A percentile compares a stretch with the other conserved stretches of the same genome.
Evolutionary conservation across 2,113 vertebrate species (phyloP).

Genomic region (Dasyprocta punctata): DNA sequence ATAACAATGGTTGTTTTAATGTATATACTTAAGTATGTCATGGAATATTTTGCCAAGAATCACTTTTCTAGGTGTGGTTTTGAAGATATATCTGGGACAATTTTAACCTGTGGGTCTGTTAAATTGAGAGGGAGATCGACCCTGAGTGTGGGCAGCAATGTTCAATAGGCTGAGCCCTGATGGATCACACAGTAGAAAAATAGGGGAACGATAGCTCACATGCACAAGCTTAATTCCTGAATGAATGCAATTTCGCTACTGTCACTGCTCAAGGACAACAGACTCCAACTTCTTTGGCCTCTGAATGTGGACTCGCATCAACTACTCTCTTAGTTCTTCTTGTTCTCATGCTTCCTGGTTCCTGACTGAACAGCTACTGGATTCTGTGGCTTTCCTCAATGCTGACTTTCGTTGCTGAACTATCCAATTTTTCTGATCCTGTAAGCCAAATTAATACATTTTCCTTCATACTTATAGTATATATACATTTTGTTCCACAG

Average conservation of each 20-base stretch:
- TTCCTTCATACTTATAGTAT: neutral
- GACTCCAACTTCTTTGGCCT: neutral
- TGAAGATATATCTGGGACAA: neutral
- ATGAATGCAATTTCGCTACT: neutral
- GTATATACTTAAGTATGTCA: neutral
- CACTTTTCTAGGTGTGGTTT: neutral
- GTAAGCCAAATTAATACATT: neutral
- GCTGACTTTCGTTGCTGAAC: neutral
- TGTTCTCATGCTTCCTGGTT: neutral
- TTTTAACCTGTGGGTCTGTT: neutral
- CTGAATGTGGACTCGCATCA: neutral
- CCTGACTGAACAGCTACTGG: neutral
- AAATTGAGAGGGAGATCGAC: too few species aligned
- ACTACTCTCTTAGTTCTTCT: neutral
- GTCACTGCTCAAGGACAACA: neutral
- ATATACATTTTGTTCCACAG: neutral
- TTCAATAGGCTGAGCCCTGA: neutral
- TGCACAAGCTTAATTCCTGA: neutral
- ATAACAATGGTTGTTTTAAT: neutral
- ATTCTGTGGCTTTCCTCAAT: neutral
- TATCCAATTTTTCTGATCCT: neutral
- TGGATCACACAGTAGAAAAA: neutral
- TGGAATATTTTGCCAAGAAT: neutral
- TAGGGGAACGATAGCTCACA: neutral
- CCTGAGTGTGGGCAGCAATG: neutral